Conservation (phyloP, 2,113 vertebrate species). For the Colius striatus region DNA sequence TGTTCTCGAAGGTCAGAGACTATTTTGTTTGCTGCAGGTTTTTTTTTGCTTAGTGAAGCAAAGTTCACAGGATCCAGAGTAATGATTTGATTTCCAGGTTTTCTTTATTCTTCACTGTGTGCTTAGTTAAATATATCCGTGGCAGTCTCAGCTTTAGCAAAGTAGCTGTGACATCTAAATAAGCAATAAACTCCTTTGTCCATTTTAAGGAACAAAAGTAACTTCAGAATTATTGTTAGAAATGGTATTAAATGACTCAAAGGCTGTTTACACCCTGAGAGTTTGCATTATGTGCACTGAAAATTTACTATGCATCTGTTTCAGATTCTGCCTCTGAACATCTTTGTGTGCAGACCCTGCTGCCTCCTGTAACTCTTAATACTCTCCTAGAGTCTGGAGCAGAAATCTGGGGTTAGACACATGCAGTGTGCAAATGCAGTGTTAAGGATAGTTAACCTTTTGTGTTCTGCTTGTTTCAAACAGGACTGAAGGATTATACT, state of each 20-base stretch:
- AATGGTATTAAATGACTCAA: not conserved
- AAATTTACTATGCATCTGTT: not conserved
- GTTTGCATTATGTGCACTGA: not conserved
- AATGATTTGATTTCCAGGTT: slow-evolving; percentile 2
- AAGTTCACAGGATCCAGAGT: slow-evolving; percentile 29
- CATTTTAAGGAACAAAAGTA: not conserved
- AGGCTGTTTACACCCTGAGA: not conserved
- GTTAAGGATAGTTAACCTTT: not conserved
- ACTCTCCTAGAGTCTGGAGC: not conserved
- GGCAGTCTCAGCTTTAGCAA: not conserved
- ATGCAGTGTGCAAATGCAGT: not conserved
- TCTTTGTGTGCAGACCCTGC: not conserved
- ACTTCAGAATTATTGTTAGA: not conserved
- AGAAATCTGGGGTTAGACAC: not conserved
- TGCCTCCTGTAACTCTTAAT: not conserved
- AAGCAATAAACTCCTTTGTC: not conserved
- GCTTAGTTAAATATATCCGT: not conserved
- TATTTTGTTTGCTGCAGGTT: not conserved
- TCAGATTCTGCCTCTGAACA: not conserved
- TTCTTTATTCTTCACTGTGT: not conserved
- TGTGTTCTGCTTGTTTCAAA: not conserved
- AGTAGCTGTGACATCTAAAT: not conserved
- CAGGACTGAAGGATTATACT: not conserved
- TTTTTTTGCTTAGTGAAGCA: slow-evolving; percentile 28
- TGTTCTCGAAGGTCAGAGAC: slow-evolving; percentile 44